Evolutionary conservation across 1,140 invertebrate species (phyloP).

Genomic region (Trichonephila inaurata): DNA sequence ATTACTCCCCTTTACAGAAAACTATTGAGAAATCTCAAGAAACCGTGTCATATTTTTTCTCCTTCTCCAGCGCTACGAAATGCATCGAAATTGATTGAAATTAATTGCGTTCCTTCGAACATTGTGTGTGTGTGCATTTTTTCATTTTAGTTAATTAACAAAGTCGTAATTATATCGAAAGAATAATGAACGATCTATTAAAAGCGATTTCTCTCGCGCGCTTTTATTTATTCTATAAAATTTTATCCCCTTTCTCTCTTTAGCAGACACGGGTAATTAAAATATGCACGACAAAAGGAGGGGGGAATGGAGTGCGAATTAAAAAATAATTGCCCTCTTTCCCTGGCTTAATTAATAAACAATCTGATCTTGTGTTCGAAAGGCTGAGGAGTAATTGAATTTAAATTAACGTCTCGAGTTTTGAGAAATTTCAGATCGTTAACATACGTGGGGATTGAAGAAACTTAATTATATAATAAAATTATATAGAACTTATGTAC

Average conservation of each 20-base stretch:
- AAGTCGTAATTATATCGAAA: not conserved
- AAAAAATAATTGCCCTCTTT: not conserved
- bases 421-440: too few species aligned
- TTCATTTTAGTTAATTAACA: conserved; percentile 8
- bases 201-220: not conserved
- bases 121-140: not conserved
- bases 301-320: not conserved
- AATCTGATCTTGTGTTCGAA: not conserved
- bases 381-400: too few species aligned
- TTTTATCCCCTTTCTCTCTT: not conserved
- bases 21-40: not conserved
- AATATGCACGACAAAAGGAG: not conserved
- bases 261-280: not conserved
- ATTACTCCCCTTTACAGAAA: not conserved
- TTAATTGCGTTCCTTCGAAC: not conserved
- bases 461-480: too few species aligned
- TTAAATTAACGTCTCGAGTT: too few species aligned
- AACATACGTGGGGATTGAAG: too few species aligned
- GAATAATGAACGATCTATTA: not conserved
- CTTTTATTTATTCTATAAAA: not conserved
- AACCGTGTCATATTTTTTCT: not conserved
- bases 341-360: not conserved
- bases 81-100: not conserved
- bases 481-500: too few species aligned
- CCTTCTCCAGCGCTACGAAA: not conserved